phyloP scores from a whole-genome alignment of 2,797 vertebrate genomes.

The Sebastiscus tertius region DNA sequence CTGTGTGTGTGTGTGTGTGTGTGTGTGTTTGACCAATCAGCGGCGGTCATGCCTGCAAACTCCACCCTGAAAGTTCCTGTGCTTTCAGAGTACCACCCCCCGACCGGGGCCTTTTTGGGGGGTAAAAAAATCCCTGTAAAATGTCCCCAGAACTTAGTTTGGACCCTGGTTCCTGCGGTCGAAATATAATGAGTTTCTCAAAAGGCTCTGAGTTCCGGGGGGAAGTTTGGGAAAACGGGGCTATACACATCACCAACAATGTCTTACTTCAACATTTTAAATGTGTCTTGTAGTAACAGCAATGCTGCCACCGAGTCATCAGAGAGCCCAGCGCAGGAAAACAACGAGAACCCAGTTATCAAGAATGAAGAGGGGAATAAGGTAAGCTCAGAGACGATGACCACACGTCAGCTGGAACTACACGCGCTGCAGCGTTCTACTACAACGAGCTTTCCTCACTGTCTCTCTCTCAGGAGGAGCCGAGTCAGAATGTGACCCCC shows the following conservation, averaged over 20 bases:
- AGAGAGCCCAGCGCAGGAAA: slow-evolving; percentile 92
- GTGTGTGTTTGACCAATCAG: no score
- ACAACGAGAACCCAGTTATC: slow-evolving; percentile 95
- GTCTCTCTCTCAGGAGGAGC: slow-evolving; percentile 82
- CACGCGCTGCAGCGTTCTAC: not conserved
- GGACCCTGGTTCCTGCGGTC: no score
- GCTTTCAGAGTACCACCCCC: no score
- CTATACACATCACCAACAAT: not conserved
- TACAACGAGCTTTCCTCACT: not conserved
- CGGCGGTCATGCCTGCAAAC: no score
- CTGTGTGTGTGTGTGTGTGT: no score
- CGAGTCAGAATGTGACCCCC: slow-evolving; percentile 86
- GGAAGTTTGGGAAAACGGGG: no score
- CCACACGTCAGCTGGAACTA: not conserved
- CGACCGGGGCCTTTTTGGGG: no score
- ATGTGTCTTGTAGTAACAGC: slow-evolving; percentile 82
- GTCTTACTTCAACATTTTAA: not conserved
- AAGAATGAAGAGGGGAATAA: slow-evolving; percentile 88
- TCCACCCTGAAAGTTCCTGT: no score
- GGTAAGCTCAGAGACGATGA: slow-evolving; percentile 24
- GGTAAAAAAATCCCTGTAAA: no score
- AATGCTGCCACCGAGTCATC: slow-evolving; percentile 87
- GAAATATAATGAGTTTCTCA: no score
- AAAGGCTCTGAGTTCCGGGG: no score
- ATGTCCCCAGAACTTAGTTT: no score